Evolutionary conservation across 1,140 invertebrate species (phyloP), one percentile per base, ranked within the genome.

Genomic region (Nymphalis io): DNA sequence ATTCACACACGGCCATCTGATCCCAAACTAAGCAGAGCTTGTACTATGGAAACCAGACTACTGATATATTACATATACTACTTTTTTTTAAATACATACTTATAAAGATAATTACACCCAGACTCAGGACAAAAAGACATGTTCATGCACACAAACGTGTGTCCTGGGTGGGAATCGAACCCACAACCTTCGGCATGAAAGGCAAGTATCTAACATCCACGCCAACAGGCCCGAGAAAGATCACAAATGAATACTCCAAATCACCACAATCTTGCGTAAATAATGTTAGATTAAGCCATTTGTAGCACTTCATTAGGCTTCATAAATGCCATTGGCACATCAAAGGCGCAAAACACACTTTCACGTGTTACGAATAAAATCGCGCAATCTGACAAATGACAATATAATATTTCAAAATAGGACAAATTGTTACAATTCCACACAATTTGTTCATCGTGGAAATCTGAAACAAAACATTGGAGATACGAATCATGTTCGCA

Each of bases 351-450:
- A 38, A 70, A 62, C 53, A 60, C 18, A 64, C 40, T 63, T 71
- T 71, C 65, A 40, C 58, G 44, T 66, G 58, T 44, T 46, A 71
- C 69, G 44, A 66, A 66, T 66, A 60, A 39, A 33, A 57, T 71
- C 60, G 21, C 57, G 63, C 63, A 66, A 66, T 33, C 20, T 42
- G 46, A n/a, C 48, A 46, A 71, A 71, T 60, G 57, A 59, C 58
- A 61, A 71, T 65, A 65, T 66, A 68, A 55, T 68, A 60, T 71
- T 66, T 61, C 46, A 53, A 66, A 71, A 71, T 66, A 61, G 38
- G 69, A 66, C 69, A 38, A 66, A 71, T 68, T 66, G 62, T 60
- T 55, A 64, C 58, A 33, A 65, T 65, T 65, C 18, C 18, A 65
- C 44, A 46, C 5, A 12, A 57, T 57, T 62, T 46, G 48, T 39